A percentile compares a stretch with the other conserved stretches of the same genome.
Evolutionary conservation across 2,113 vertebrate species (phyloP).

Genomic region (Eulemur rufifrons): DNA sequence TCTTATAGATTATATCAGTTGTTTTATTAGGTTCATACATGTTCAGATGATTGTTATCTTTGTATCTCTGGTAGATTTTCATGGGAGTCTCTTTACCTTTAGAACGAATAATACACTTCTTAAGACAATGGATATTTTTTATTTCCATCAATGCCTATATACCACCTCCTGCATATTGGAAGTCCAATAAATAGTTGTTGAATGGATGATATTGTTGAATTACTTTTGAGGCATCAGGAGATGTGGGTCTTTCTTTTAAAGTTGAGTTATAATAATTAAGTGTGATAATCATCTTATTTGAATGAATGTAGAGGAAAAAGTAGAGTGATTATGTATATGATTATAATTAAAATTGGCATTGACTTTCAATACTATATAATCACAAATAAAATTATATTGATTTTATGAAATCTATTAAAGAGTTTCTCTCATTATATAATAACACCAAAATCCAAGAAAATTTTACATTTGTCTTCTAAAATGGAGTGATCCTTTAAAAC

Average conservation of each 20-base stretch:
- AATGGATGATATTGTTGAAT: neutral
- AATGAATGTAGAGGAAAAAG: neutral
- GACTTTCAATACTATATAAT: neutral
- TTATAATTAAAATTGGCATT: neutral
- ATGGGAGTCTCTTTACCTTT: neutral
- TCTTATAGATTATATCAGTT: neutral
- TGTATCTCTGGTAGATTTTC: neutral
- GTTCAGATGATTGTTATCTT: neutral
- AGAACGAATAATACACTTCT: neutral
- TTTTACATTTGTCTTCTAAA: neutral
- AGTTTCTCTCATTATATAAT: neutral
- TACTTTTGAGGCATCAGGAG: neutral
- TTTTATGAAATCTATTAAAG: slow-evolving; percentile 34
- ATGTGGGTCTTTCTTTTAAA: neutral
- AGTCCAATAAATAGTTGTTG: neutral
- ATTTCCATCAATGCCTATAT: neutral
- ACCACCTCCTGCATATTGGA: neutral
- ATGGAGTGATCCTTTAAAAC: neutral
- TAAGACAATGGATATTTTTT: neutral
- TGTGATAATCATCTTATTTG: slow-evolving; percentile 5
- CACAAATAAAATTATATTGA: slow-evolving; percentile 22
- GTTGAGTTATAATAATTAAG: neutral
- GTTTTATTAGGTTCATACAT: neutral
- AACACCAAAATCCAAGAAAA: slow-evolving; percentile 7
- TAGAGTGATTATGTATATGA: neutral